Evolutionary conservation across 2,113 vertebrate genomes (phyloP).

Genomic region (Phyllostomus discolor): DNA sequence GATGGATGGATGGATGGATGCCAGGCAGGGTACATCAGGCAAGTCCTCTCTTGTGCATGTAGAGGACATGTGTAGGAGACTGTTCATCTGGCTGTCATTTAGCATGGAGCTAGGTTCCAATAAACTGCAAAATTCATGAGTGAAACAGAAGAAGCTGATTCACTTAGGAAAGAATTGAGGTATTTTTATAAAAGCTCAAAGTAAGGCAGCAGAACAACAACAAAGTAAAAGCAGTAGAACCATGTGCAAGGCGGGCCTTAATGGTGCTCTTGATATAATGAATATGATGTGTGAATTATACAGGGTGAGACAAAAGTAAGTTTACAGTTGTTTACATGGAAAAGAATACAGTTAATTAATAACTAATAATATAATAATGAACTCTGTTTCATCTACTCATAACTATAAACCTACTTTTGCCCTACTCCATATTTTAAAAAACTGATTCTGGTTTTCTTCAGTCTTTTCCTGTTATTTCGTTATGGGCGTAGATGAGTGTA

Average conservation of each 20-base stretch:
- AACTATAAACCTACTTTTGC: neutral
- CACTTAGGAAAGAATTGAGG: neutral
- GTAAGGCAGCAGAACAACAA: neutral
- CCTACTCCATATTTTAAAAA: neutral
- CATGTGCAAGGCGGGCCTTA: neutral
- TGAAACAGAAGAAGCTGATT: neutral
- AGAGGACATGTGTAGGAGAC: neutral
- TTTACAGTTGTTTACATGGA: neutral
- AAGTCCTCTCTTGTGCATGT: neutral
- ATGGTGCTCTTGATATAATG: neutral
- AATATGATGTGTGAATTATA: neutral
- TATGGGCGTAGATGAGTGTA: neutral
- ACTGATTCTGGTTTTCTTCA: neutral
- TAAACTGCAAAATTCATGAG: neutral
- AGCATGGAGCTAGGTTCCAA: neutral
- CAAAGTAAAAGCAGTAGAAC: neutral
- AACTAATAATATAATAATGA: neutral
- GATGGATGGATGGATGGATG: neutral
- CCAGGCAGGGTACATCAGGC: neutral
- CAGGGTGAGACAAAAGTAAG: neutral
- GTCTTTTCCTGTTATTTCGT: neutral
- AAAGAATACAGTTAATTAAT: neutral
- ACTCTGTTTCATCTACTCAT: neutral
- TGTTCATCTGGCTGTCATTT: neutral
- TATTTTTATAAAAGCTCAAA: neutral